A percentile compares a stretch with the other conserved stretches of the same genome.
These are phyloP conservation scores for Beroe ovata DNA, from an alignment of 37 sponge, comb jelly and placozoan genomes.

Conservation along the genomic window DNA sequence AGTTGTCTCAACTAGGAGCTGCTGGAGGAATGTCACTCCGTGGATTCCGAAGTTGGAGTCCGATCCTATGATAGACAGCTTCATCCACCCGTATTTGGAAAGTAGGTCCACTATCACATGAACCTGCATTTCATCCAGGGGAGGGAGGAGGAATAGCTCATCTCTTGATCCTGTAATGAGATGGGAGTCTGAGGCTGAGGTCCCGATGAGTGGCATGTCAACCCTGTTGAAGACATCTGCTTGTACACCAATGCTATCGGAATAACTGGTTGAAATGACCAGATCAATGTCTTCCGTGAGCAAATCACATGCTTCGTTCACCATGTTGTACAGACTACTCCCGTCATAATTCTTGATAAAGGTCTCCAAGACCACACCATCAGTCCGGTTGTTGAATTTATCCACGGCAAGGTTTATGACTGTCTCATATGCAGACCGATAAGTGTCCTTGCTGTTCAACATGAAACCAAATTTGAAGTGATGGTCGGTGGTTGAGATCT, in stretches of 20 bases:
- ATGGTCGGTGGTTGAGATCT: no score
- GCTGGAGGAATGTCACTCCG: constrained; percentile 9
- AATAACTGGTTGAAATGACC: constrained; percentile 14
- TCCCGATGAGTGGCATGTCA: constrained; percentile 11
- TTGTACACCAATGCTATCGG: constrained; percentile 11
- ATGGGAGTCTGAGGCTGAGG: constrained; percentile 19
- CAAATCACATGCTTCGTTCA: neutral
- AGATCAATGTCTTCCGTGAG: neutral
- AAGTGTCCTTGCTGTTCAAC: constrained; percentile 16
- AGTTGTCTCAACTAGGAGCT: constrained; percentile 15
- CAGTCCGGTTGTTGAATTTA: constrained; percentile 7
- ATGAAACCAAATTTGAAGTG: constrained; percentile 1
- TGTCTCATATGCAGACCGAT: neutral
- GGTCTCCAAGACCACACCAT: neutral
- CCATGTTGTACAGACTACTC: neutral
- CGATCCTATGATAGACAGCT: neutral
- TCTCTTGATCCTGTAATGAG: constrained; percentile 4
- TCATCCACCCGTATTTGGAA: constrained; percentile 21
- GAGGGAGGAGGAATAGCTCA: constrained; percentile 1
- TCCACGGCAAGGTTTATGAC: constrained; percentile 6
- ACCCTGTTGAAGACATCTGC: constrained; percentile 51
- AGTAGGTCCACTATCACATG: constrained; percentile 15
- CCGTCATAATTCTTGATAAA: neutral
- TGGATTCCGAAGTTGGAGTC: constrained; percentile 54
- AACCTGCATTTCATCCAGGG: constrained; percentile 20